Percentiles rank a stretch among this genome's conserved stretches.
These are phyloP conservation scores for Malacoraja senta DNA, from an alignment of 2,797 vertebrate genomes.

Conservation along the genomic window DNA sequence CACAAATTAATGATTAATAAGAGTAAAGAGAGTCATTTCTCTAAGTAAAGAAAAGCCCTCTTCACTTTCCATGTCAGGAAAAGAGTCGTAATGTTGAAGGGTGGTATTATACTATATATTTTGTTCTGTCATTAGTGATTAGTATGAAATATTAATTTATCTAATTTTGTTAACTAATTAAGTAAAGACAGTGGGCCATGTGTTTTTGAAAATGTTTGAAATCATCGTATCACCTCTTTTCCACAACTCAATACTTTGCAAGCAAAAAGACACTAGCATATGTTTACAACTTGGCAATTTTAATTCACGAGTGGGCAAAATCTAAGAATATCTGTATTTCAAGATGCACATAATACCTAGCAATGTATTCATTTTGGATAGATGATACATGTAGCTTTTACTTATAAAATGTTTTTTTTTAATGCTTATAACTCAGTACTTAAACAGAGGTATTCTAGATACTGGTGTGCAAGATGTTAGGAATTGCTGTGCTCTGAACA, in stretches of 20 bases:
- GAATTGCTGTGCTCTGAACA: not conserved
- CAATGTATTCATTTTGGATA: not conserved
- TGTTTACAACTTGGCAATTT: not conserved
- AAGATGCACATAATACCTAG: not conserved
- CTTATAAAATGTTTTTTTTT: not conserved
- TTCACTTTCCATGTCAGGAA: not conserved
- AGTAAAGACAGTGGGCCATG: not conserved
- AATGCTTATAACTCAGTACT: not conserved
- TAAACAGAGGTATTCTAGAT: not conserved
- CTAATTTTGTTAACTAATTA: not conserved
- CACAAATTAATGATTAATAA: not conserved
- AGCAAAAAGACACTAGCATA: not conserved
- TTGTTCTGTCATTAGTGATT: not conserved
- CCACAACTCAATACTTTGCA: not conserved
- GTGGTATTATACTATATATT: not conserved
- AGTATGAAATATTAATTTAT: not conserved
- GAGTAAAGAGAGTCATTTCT: not conserved
- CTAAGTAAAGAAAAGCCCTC: not conserved
- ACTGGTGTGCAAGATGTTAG: not conserved
- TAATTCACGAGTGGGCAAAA: not conserved
- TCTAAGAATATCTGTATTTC: not conserved
- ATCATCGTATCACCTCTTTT: not conserved
- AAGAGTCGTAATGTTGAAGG: not conserved
- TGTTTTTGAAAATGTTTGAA: not conserved
- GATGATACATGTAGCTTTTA: not conserved